Base-by-base conservation (phyloP, 2,888 invertebrate species). In the Trichogramma evanescens region DNA sequence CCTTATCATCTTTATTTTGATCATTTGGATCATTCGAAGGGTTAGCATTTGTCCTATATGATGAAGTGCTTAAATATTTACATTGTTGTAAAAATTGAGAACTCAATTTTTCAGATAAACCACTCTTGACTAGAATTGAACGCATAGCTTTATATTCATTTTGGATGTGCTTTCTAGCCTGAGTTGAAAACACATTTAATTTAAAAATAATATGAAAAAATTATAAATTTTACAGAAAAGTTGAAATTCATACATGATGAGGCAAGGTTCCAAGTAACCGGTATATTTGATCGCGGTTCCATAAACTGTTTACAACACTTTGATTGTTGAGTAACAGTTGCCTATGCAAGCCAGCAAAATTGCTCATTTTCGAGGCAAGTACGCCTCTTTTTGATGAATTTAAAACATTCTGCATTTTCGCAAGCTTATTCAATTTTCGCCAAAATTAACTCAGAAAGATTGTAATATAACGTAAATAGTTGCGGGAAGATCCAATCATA, bases 91-190 rank as follows among this genome's bases (percentile, higher is more conserved):
- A 44, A 55, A 43, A 48, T 61, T 61, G 51, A 39, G 9, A 13
- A 5, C 10, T 52, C 40, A 9, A 46, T 45, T 9, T 40, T 10
- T 64, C 51, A 43, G 61, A 9, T 6, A 63, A 57, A 46, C 50
- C 63, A 68, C 67, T 71, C 10, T 59, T 66, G n/a, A 62, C 58
- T 4, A 71, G 49, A 46, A 69, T 54, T 9, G 65, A 64, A 54
- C 80, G 80, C n/a, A 83, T 81, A 49, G 84, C 84, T 68, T 80
- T 80, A 66, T 82, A 84, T 75, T 87, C 86, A 56, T 74, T 80
- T 68, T 81, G 77, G 43, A 82, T 76, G 61, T 71, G 66, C 61
- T 59, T 68, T 54, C 63, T 63, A 50, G 65, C 58, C 77, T 78
- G 62, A 57, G 71, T 69, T 57, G 41, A 58, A 62, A 65, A 50